A percentile compares a stretch with the other conserved stretches of the same genome.
Conservation (phyloP, 2,113 vertebrate species). For the Trichomycterus rosablanca region DNA sequence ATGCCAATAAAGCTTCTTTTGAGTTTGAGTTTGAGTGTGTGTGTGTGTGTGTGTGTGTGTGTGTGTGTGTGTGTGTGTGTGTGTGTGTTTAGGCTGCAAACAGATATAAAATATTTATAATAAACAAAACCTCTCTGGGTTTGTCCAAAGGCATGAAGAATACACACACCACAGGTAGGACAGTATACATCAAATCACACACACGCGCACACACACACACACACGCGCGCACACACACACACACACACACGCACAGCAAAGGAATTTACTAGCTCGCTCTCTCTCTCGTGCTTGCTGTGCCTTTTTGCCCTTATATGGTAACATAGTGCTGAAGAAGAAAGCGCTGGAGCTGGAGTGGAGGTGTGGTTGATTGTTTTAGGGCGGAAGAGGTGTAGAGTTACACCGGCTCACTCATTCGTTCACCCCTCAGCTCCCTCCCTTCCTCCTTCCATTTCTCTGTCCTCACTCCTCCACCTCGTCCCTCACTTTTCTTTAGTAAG, state of each 20-base stretch:
- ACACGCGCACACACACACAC: not conserved
- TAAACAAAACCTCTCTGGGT: slow-evolving; percentile 45
- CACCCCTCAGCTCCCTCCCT: slow-evolving; percentile 53
- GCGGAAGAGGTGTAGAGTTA: slow-evolving; percentile 67
- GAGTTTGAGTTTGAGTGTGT: no score
- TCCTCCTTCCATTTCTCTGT: slow-evolving; percentile 26
- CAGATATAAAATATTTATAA: slow-evolving; percentile 53
- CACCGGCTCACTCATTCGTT: slow-evolving; percentile 50
- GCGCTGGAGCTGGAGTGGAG: slow-evolving; percentile 50
- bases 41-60: slow-evolving; percentile 5
- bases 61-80: slow-evolving; percentile 8
- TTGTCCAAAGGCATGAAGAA: not conserved
- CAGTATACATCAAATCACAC: not conserved
- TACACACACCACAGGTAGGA: no score
- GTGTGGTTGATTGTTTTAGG: slow-evolving; percentile 69
- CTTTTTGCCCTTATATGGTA: slow-evolving; percentile 75
- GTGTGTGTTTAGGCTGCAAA: slow-evolving; percentile 56
- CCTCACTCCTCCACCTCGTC: slow-evolving; percentile 1
- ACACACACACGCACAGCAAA: slow-evolving; percentile 46
- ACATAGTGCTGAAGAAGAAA: slow-evolving; percentile 53
- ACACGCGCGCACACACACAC: slow-evolving; percentile 29
- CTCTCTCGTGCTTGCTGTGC: slow-evolving; percentile 47
- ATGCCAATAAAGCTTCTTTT: no score
- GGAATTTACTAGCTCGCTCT: slow-evolving; percentile 51
- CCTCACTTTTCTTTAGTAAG: not conserved